Percentiles rank a stretch among this genome's conserved stretches.
phyloP scores from a whole-genome alignment of 2,113 vertebrate genomes.

The Spea multiplicata region DNA sequence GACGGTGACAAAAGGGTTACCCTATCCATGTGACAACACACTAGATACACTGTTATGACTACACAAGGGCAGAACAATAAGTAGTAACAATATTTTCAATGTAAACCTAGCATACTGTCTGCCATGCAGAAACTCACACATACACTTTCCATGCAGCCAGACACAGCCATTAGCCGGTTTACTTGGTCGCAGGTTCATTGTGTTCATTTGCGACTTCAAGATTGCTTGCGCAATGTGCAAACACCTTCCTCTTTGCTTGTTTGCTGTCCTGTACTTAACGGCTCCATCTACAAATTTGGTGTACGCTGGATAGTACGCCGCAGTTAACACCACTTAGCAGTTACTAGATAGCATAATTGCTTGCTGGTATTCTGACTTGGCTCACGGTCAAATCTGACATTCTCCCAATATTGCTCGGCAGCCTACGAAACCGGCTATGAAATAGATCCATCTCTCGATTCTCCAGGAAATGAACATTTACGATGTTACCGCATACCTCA shows the following conservation, averaged over 20 bases:
- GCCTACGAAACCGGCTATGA: constrained; percentile 14
- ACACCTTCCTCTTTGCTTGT: constrained; percentile 20
- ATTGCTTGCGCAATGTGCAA: background rate
- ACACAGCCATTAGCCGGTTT: too few species aligned
- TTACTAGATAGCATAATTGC: constrained; percentile 45
- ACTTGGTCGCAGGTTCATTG: too few species aligned
- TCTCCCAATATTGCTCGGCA: background rate
- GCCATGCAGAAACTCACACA: constrained; percentile 15
- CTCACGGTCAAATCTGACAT: constrained; percentile 19
- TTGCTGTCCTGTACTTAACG: constrained; percentile 14
- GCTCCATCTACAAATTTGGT: constrained; percentile 18
- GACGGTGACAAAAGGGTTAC: too few species aligned
- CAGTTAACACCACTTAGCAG: constrained; percentile 45
- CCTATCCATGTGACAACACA: background rate
- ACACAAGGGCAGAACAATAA: constrained; percentile 31
- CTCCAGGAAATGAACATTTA: constrained; percentile 37
- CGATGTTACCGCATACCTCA: background rate
- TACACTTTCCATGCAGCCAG: background rate
- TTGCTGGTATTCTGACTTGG: constrained; percentile 44
- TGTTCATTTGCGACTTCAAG: background rate
- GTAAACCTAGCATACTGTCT: constrained; percentile 31
- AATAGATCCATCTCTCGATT: constrained; percentile 16
- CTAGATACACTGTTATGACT: constrained; percentile 45
- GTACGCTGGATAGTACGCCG: constrained; percentile 24
- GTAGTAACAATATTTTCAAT: constrained; percentile 40